Evolutionary conservation across 2,797 vertebrate genomes (phyloP).

Genomic region (Podarcis siculus): DNA sequence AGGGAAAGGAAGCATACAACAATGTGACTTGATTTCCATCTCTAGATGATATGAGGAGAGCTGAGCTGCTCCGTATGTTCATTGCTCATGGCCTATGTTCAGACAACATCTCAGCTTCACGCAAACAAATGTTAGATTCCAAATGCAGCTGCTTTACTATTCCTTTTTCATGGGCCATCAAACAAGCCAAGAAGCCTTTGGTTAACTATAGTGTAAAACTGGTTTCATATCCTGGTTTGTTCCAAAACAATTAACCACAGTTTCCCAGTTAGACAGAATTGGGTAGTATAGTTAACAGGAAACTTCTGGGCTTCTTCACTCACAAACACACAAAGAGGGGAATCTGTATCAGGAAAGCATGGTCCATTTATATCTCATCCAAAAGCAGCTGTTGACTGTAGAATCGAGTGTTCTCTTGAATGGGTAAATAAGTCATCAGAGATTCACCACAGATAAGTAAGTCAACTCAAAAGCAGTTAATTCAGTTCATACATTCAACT

Average conservation of each 20-base stretch:
- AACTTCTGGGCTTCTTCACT: too few relatives aligned
- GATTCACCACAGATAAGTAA: not conserved
- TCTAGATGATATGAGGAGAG: not conserved
- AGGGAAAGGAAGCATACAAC: not conserved
- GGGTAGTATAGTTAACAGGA: too few relatives aligned
- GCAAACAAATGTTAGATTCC: too few relatives aligned
- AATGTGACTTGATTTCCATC: not conserved
- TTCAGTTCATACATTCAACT: not conserved
- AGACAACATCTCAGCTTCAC: too few relatives aligned
- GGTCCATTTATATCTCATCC: not conserved
- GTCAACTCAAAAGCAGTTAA: not conserved
- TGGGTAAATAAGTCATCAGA: not conserved
- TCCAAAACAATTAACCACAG: too few relatives aligned
- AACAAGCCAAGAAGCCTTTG: too few relatives aligned
- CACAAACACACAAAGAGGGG: too few relatives aligned
- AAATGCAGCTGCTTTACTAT: too few relatives aligned
- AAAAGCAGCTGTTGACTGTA: not conserved
- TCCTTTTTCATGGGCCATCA: too few relatives aligned
- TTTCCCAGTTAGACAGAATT: too few relatives aligned
- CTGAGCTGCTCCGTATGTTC: not conserved
- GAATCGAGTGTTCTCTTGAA: not conserved
- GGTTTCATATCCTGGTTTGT: too few relatives aligned
- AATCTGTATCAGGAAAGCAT: not conserved
- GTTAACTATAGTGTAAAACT: too few relatives aligned
- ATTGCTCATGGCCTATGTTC: not conserved